phyloP scores from a whole-genome alignment of 1,140 invertebrate species.

The Eufriesea mexicana region DNA sequence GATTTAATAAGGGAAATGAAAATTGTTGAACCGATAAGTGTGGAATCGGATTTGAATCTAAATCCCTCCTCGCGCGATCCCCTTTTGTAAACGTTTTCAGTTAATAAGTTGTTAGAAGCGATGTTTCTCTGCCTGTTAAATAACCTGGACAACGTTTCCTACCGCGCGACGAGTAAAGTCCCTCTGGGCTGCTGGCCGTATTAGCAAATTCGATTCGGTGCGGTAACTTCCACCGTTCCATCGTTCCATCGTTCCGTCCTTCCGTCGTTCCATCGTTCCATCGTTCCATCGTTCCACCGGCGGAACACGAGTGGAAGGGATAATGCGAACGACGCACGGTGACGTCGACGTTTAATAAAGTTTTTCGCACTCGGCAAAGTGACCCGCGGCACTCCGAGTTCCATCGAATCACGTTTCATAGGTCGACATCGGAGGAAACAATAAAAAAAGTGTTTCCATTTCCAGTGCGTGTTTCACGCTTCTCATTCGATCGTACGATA shows the following conservation, averaged over 20 bases:
- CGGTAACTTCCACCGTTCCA: conserved; percentile 44
- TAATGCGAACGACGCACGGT: conserved; percentile 18
- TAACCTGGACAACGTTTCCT: conserved; percentile 14
- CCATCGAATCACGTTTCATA: not conserved
- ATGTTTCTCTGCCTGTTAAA: conserved; percentile 39
- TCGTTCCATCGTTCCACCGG: not conserved
- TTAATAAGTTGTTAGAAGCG: conserved; percentile 22
- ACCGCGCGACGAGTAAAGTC: conserved; percentile 41
- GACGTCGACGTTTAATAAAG: conserved; percentile 40
- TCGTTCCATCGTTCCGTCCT: not conserved
- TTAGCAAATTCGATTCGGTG: conserved; percentile 65
- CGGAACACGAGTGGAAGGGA: not conserved
- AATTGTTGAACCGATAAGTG: too few species aligned
- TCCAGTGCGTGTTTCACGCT: not conserved
- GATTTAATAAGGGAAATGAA: too few species aligned
- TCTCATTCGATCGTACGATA: accelerated
- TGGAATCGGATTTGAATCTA: not conserved
- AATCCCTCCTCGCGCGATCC: not conserved
- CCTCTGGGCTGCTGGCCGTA: conserved; percentile 24
- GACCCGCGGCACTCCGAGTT: not conserved
- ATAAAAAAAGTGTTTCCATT: not conserved
- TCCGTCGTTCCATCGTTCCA: conserved; percentile 1
- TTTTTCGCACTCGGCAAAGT: conserved; percentile 26
- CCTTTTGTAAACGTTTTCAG: not conserved
- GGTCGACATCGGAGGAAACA: too few species aligned